Evolutionary conservation across 2,888 invertebrate genomes (phyloP), one percentile per base, ranked within the genome.

Genomic region (Salpingus planirostris): DNA sequence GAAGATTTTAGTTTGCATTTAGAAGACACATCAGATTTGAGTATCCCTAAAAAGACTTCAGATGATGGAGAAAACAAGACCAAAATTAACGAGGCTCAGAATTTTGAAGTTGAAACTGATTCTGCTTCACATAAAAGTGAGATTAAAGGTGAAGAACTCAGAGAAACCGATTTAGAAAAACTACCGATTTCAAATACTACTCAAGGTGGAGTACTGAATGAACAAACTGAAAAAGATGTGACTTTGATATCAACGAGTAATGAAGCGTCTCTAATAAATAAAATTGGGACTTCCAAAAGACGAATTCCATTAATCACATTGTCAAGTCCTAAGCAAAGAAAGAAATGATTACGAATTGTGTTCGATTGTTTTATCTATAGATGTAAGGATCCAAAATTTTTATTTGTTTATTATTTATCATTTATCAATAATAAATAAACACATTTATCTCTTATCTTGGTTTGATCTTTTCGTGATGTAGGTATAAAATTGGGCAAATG

Each of bases 281-380:
- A n/a, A 27, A 14, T 27, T 29, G 30, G 18, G 29, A 18, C 33
- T 3, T 22, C 11, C 12, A 50, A 47, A 36, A 60, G 84, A 11
- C 63, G 86, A 41, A 80, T 86, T 3, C 72, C 74, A 41, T 73
- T 87, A 33, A 82, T 82, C 13, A 86, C 86, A 1, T 62, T 87
- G 21, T 82, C 85, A 2, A 85, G 85, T 52, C 85, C 86, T 25
- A 85, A 83, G 59, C 75, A 74, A 38, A 70, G 70, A 49, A 82
- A 78, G 30, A 31, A 36, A 29, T 34, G 82, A 78, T 32, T 29
- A 38, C 25, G 36, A 40, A 29, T 21, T 13, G 11, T 29, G 24
- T 23, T 29, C 21, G 11, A n/a, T n/a, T n/a, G n/a, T n/a, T n/a
- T n/a, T n/a, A n/a, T n/a, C n/a, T n/a, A n/a, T n/a, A n/a, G n/a